Conservation (phyloP, 1,140 invertebrate species). For the Eriosoma lanigerum region DNA sequence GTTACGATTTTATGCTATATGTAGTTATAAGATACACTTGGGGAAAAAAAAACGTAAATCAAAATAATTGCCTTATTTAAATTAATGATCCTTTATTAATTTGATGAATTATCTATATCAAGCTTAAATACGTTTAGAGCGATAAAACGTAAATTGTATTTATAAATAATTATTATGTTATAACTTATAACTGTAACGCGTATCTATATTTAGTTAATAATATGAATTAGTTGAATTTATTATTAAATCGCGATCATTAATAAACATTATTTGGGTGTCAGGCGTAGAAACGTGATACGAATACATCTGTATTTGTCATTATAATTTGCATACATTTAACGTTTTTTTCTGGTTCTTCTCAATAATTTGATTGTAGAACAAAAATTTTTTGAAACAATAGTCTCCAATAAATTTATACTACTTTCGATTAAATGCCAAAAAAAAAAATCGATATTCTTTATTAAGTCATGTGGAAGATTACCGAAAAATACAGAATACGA, state of each 20-base stretch:
- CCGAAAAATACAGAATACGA: no score
- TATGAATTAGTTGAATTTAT: not conserved
- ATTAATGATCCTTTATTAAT: not conserved
- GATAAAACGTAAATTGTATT: not conserved
- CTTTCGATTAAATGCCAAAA: no score
- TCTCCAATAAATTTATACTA: no score
- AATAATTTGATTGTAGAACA: not conserved
- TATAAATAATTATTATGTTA: not conserved
- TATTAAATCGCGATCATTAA: not conserved
- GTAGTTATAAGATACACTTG: not conserved
- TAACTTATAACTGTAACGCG: not conserved
- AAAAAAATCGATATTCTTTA: no score
- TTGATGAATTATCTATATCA: not conserved
- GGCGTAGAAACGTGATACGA: not conserved
- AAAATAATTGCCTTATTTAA: not conserved
- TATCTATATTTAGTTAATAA: not conserved
- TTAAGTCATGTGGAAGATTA: no score
- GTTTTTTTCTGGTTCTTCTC: not conserved
- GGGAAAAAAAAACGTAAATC: not conserved
- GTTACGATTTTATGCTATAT: no score
- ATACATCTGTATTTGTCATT: conserved; percentile 3
- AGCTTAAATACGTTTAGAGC: not conserved
- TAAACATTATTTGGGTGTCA: not conserved
- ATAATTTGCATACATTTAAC: conserved; percentile 11
- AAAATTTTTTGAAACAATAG: no score